Conservation (phyloP, 2,888 invertebrate species). For the Leuctra nigra region DNA sequence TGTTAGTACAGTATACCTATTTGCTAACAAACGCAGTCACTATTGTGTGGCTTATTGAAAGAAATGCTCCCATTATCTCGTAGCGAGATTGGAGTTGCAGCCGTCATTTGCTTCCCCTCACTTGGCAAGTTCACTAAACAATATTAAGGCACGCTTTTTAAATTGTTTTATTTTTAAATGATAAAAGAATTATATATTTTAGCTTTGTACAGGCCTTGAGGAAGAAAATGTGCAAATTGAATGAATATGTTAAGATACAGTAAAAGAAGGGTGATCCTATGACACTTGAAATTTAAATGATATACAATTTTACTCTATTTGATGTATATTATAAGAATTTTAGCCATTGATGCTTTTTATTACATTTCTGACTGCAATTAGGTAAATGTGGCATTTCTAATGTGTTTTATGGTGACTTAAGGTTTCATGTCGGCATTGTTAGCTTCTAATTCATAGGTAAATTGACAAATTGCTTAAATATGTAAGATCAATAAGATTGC, state of each 20-base stretch:
- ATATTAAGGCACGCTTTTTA: slow-evolving; percentile 1
- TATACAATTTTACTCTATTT: slow-evolving; percentile 10
- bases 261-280: slow-evolving; percentile 16
- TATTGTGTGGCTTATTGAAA: background rate
- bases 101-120: background rate
- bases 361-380: slow-evolving; percentile 22
- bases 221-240: slow-evolving; percentile 22
- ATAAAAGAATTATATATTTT: slow-evolving; percentile 21
- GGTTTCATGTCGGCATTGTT: background rate
- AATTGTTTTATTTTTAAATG: slow-evolving; percentile 26
- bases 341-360: slow-evolving; percentile 24
- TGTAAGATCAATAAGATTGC: too few species aligned
- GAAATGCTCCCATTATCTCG: background rate
- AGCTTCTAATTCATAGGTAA: background rate
- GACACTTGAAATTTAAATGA: slow-evolving; percentile 1
- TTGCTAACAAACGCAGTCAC: background rate
- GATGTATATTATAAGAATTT: slow-evolving; percentile 13
- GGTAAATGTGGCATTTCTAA: background rate
- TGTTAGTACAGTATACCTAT: background rate
- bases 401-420: background rate
- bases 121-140: background rate
- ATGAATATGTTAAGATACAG: slow-evolving; percentile 2
- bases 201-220: slow-evolving; percentile 27
- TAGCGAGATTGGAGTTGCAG: background rate
- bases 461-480: too few species aligned